These are phyloP conservation scores for Rhincodon typus DNA, from an alignment of 2,797 vertebrate species.

Conservation along the genomic window DNA sequence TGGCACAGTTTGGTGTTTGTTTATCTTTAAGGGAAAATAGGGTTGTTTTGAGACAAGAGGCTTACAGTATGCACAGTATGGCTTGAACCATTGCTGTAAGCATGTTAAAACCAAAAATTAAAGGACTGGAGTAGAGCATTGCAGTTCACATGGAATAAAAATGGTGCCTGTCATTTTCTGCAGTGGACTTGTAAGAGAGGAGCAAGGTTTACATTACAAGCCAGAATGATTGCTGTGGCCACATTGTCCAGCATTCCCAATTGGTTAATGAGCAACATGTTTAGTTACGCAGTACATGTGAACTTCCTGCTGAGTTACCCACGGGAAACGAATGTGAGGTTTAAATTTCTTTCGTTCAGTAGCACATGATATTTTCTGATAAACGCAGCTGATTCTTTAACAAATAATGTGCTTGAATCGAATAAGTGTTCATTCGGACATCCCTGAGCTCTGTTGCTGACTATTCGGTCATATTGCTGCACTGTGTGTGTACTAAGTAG, in stretches of 20 bases:
- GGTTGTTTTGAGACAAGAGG: conserved; percentile 41
- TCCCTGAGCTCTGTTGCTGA: neutral
- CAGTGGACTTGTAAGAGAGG: conserved; percentile 20
- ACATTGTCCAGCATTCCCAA: neutral
- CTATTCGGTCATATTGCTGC: neutral
- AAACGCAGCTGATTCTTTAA: conserved; percentile 4
- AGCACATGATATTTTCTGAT: neutral
- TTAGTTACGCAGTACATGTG: neutral
- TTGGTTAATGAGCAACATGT: neutral
- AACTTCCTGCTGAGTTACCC: neutral
- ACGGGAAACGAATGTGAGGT: neutral
- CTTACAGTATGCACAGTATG: conserved; percentile 51
- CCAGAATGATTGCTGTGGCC: neutral
- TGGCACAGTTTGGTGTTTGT: conserved; percentile 31
- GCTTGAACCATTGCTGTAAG: conserved; percentile 56
- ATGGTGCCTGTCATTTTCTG: conserved; percentile 45
- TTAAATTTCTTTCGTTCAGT: neutral
- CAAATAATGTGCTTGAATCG: neutral
- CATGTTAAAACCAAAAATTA: conserved; percentile 73
- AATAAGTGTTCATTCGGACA: neutral
- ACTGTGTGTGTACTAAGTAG: neutral
- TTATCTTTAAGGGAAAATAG: conserved; percentile 29
- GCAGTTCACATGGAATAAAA: conserved; percentile 64
- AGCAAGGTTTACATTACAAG: neutral
- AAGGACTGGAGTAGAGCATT: conserved; percentile 68